Percentiles rank a stretch among this genome's conserved stretches.
Conservation (phyloP, 2,797 vertebrate genomes). For the Enteromius anoplus region DNA sequence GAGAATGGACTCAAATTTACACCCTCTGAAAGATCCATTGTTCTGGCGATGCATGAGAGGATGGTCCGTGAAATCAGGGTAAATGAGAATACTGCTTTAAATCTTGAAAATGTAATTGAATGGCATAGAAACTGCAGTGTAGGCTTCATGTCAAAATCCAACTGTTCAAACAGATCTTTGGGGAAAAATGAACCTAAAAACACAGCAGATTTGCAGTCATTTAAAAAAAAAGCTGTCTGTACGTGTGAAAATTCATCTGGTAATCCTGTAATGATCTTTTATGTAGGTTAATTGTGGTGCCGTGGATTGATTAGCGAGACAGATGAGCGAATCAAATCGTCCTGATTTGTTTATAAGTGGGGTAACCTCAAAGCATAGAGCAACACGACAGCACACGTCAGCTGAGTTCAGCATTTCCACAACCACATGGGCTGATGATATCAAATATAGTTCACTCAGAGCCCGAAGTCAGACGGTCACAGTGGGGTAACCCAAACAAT, state of each 20-base stretch:
- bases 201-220: neutral
- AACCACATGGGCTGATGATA: conserved; percentile 14
- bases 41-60: neutral
- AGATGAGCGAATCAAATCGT: conserved; percentile 4
- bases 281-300: conserved; percentile 22
- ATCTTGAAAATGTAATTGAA: conserved; percentile 1
- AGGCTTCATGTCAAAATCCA: neutral
- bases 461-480: conserved; percentile 36
- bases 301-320: conserved; percentile 25
- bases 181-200: neutral
- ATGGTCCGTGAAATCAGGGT: neutral
- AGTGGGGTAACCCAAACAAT: conserved; percentile 45
- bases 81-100: conserved; percentile 5
- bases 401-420: conserved; percentile 26
- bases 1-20: conserved; percentile 39
- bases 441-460: conserved; percentile 38
- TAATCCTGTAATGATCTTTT: conserved; percentile 16
- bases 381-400: conserved; percentile 5
- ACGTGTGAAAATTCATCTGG: conserved; percentile 24
- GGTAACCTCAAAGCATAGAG: conserved; percentile 28
- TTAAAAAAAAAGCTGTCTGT: conserved; percentile 2
- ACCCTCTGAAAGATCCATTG: conserved; percentile 19
- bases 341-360: conserved; percentile 34
- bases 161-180: neutral
- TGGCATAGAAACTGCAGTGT: neutral